Conservation (phyloP, 2,797 vertebrate genomes). For the Pipistrellus kuhlii region DNA sequence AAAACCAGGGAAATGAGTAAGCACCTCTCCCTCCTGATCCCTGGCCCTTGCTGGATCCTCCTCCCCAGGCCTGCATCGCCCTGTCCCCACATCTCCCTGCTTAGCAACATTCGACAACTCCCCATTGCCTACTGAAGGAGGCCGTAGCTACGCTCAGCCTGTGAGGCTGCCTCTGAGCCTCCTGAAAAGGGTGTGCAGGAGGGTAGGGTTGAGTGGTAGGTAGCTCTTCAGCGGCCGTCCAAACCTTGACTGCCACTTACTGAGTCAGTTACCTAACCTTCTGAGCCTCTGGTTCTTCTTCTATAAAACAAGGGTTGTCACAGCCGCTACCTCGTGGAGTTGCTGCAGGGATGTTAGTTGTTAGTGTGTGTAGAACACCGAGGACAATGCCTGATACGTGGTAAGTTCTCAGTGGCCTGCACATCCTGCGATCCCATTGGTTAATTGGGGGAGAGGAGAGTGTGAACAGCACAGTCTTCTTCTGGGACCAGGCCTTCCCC, state of each 20-base stretch:
- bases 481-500: not conserved
- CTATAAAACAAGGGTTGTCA: not conserved
- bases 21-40: accelerated
- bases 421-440: not conserved
- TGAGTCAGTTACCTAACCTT: not conserved
- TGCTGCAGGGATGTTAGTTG: not conserved
- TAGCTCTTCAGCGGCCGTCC: accelerated
- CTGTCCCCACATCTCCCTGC: not conserved
- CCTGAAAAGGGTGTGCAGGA: accelerated
- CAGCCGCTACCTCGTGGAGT: accelerated
- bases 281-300: not conserved
- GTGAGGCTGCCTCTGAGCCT: not conserved
- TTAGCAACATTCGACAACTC: not conserved
- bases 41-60: not conserved
- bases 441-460: not conserved
- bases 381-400: accelerated
- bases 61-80: not conserved
- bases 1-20: not conserved
- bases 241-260: not conserved
- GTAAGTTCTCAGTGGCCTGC: not conserved
- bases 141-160: not conserved
- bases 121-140: not conserved
- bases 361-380: accelerated
- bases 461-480: not conserved
- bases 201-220: accelerated